Percentiles rank a stretch among this genome's conserved stretches.
phyloP scores from a whole-genome alignment of 2,797 vertebrate species.

The Syndactyla subalaris region DNA sequence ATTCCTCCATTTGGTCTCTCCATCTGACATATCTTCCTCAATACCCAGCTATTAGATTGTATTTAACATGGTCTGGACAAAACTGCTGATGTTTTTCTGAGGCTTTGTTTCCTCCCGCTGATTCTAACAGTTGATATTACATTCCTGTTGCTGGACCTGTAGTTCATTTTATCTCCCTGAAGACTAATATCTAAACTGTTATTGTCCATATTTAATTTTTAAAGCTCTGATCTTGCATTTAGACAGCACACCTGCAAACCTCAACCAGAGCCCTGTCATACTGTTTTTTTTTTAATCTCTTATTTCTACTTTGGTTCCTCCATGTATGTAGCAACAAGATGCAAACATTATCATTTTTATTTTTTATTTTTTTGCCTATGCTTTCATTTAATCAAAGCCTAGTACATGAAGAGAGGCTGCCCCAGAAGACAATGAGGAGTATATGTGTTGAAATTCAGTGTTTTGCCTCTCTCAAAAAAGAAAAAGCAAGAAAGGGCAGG shows the following conservation, averaged over 20 bases:
- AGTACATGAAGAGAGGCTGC: not conserved
- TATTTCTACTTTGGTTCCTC: not conserved
- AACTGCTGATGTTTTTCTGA: not conserved
- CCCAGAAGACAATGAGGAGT: not conserved
- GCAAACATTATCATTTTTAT: not conserved
- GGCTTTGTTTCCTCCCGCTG: not conserved
- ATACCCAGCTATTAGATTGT: not conserved
- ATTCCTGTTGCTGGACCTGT: not conserved
- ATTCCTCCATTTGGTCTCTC: not conserved
- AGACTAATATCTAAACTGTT: not conserved
- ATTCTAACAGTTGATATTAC: not conserved
- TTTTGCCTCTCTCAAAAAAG: not conserved
- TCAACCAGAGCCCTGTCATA: not conserved
- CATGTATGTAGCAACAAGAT: not conserved
- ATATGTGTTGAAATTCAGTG: rapidly evolving
- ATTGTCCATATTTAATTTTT: not conserved
- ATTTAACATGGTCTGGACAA: not conserved
- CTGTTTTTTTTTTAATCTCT: not conserved
- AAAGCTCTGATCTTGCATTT: not conserved
- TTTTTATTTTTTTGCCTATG: not conserved
- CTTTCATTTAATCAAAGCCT: not conserved
- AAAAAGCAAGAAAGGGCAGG: not conserved
- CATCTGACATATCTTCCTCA: not conserved
- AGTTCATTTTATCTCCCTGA: not conserved
- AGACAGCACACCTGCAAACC: not conserved